These are phyloP conservation scores for Reticulitermes lucifugus DNA, from an alignment of 2,888 invertebrate genomes.

Conservation along the genomic window DNA sequence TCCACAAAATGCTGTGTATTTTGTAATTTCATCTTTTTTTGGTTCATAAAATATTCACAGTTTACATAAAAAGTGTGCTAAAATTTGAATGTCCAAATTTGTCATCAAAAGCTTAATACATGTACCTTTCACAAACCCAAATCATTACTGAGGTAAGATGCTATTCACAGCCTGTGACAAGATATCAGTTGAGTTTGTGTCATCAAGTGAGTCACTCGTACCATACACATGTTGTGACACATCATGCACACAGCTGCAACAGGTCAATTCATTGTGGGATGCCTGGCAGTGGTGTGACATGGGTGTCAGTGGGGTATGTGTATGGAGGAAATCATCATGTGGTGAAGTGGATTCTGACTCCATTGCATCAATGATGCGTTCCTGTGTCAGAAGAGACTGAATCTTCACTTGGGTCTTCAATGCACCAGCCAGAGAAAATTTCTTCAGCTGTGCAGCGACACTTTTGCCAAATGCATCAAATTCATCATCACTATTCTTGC, in stretches of 20 bases:
- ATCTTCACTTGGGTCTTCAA: constrained; percentile 23
- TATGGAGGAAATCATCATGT: neutral
- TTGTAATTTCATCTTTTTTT: too few species aligned
- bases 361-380: constrained; percentile 5
- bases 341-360: neutral
- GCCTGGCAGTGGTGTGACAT: neutral
- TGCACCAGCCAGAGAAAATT: constrained; percentile 15
- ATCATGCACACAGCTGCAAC: neutral
- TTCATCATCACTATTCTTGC: constrained; percentile 4
- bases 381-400: constrained; percentile 14
- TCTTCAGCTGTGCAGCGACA: constrained; percentile 22
- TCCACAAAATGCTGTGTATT: too few species aligned
- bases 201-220: neutral
- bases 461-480: constrained; percentile 28
- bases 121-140: too few species aligned
- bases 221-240: neutral
- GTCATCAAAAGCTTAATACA: too few species aligned
- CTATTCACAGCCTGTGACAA: constrained; percentile 28
- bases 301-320: neutral
- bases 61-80: too few species aligned
- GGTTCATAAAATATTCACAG: too few species aligned
- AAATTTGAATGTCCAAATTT: too few species aligned
- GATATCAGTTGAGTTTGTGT: neutral
- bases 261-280: neutral
- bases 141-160: constrained; percentile 3